These are phyloP conservation scores for Chrysomela aeneicollis DNA, from an alignment of 2,888 invertebrate genomes.

Conservation along the genomic window DNA sequence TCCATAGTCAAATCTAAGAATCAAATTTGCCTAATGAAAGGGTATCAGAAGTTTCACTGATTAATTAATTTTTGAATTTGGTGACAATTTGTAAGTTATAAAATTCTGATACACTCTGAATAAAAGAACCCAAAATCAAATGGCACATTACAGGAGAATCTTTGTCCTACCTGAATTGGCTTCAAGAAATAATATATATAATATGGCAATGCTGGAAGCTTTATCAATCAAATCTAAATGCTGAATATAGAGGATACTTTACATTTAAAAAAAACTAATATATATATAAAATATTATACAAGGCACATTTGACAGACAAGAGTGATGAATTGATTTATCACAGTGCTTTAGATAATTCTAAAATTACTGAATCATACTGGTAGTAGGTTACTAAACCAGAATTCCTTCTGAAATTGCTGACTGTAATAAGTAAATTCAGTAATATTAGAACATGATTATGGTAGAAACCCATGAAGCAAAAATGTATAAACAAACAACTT, in stretches of 20 bases:
- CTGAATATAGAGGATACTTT: too few relatives aligned
- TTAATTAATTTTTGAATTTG: too few relatives aligned
- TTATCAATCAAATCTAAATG: background rate
- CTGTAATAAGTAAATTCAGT: too few relatives aligned
- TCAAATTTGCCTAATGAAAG: too few relatives aligned
- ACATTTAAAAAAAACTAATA: background rate
- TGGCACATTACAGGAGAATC: conserved; percentile 23
- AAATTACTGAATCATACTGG: background rate
- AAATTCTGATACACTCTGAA: conserved; percentile 4
- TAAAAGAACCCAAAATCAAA: conserved; percentile 17
- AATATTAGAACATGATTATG: too few relatives aligned
- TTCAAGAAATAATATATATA: background rate
- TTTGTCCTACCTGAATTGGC: conserved; percentile 20
- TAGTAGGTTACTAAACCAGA: too few relatives aligned
- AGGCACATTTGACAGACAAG: conserved; percentile 20
- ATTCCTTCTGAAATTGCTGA: too few relatives aligned
- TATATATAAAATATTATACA: conserved; percentile 2
- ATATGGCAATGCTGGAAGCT: background rate
- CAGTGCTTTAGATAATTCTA: background rate
- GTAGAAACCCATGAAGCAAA: too few relatives aligned
- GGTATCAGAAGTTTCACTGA: too few relatives aligned
- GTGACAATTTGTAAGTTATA: background rate
- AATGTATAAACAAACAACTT: too few relatives aligned
- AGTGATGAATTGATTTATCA: conserved; percentile 17
- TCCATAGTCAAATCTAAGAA: background rate